Conservation (phyloP, 2,113 vertebrate species). For the Pampusana beccarii region DNA sequence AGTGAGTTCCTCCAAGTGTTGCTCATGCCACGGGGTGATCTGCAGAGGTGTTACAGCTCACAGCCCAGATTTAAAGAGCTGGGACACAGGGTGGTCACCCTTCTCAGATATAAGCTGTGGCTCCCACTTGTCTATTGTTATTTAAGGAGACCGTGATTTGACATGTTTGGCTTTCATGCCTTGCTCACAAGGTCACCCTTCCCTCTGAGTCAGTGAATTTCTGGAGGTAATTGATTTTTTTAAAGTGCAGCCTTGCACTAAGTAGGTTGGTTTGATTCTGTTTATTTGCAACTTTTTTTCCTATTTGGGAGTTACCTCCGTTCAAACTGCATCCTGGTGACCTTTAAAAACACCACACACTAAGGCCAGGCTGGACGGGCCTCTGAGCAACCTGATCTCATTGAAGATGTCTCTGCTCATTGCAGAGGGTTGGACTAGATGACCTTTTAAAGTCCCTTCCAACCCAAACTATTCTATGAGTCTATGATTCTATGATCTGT, state of each 20-base stretch:
- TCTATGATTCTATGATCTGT: neutral
- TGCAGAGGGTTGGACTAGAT: no score
- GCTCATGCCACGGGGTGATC: neutral
- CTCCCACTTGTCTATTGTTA: neutral
- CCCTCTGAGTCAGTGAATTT: slow-evolving; percentile 9
- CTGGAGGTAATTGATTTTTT: neutral
- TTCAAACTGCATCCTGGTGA: neutral
- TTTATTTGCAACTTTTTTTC: neutral
- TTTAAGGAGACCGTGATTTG: neutral
- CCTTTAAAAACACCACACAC: neutral
- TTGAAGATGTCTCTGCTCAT: no score
- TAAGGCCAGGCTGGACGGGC: no score
- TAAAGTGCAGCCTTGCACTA: neutral
- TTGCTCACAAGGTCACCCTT: slow-evolving; percentile 2
- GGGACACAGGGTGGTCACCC: neutral
- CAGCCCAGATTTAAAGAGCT: neutral
- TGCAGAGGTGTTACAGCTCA: neutral
- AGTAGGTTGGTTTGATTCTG: neutral
- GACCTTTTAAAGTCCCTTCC: no score
- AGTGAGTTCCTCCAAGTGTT: neutral
- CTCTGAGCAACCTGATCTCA: no score
- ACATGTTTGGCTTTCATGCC: neutral
- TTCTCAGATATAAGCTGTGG: neutral
- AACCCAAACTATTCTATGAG: no score
- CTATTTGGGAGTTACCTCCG: neutral